A percentile compares a stretch with the other conserved stretches of the same genome.
Evolutionary conservation across 2,113 vertebrate species (phyloP).

Genomic region (Ciconia stormi): DNA sequence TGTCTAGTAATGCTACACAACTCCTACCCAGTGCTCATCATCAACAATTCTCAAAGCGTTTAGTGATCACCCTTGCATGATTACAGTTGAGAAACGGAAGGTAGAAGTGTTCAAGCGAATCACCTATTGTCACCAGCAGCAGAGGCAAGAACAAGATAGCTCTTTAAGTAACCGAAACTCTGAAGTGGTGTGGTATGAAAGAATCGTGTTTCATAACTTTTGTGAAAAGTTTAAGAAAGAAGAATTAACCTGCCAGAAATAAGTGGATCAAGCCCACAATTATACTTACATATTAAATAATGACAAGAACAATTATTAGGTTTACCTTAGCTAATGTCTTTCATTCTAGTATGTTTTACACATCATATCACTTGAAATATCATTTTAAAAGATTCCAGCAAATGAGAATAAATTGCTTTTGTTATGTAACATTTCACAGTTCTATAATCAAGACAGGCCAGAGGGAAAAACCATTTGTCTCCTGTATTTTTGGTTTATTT

Average conservation of each 20-base stretch:
- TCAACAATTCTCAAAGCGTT: not conserved
- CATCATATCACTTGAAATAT: not conserved
- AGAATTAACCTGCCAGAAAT: not conserved
- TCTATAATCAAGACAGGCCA: not conserved
- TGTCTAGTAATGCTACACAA: not conserved
- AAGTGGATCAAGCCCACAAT: not conserved
- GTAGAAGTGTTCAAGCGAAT: not conserved
- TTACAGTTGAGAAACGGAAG: not conserved
- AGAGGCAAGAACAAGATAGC: not conserved
- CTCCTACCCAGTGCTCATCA: not conserved
- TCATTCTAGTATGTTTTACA: not conserved
- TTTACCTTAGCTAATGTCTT: not conserved
- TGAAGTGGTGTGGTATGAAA: not conserved
- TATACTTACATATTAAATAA: not conserved
- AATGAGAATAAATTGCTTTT: not conserved
- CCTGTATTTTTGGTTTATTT: not conserved
- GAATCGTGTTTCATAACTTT: not conserved
- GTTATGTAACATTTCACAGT: not conserved
- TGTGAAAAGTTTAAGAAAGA: not conserved
- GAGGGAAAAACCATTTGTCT: not conserved
- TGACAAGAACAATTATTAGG: not conserved
- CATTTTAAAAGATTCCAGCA: not conserved
- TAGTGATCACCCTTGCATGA: not conserved
- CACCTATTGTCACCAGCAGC: not conserved
- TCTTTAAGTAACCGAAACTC: not conserved